Base-by-base conservation (phyloP, 1,140 invertebrate genomes). In the Drosophila ficusphila region DNA sequence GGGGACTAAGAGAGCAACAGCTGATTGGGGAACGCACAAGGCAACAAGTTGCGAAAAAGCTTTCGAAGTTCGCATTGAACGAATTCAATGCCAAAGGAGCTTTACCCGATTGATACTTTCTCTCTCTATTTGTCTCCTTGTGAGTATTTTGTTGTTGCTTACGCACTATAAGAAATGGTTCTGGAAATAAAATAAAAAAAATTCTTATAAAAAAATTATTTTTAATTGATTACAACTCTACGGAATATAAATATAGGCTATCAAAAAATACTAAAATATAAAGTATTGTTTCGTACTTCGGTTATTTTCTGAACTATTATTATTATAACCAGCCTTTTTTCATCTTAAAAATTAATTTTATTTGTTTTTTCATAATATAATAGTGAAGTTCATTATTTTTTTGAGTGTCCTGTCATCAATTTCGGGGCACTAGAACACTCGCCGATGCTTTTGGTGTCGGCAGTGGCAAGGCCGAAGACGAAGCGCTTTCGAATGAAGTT, bases 11-110 rank as follows among this genome's bases (percentile, higher is more conserved):
- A 60, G 60, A 56, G 78, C 83, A 82, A 88, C 82, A 88, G 82
- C 82, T 88, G 82, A 78, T 88, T 75, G 25, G 11, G 19, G 6
- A 49, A 42, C 36, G 46, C 27, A 68, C 53, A 75, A 75, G 83
- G 82, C 82, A 88, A 88, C 82, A 88, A 88, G 82, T 88, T 88
- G 83, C 69, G 82, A 88, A 88, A 88, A 88, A 88, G 82, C 82
- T 88, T 88, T 88, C 82, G 83, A 78, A 78, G 49, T 81, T 81
- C 34, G 58, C 52, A 42, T 62, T 74, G 38, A 61, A 41, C 61
- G 46, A 79, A 62, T 88, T 82, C 81, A 86, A 86, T 86, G 81
- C 81, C 81, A 79, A 56, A 53, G 47, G 33, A 64, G 58, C 67
- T 79, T 79, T 62, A 7, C 16, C 14, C 54, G 16, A 34, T 58